Evolutionary conservation across 2,797 vertebrate genomes (phyloP).

Genomic region (Acipenser transmontanus): DNA sequence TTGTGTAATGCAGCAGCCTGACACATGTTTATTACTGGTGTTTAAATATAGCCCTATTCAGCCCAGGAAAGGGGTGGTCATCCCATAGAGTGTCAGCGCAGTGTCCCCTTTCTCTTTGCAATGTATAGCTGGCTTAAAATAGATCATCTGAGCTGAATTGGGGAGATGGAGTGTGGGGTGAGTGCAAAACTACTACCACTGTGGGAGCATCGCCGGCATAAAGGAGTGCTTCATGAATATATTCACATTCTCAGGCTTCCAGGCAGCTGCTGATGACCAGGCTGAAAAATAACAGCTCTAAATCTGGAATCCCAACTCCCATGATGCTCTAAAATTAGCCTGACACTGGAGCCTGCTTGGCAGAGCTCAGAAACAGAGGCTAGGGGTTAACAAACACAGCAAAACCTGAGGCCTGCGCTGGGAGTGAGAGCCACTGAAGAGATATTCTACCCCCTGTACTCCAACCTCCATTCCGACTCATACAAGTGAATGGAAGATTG

Average conservation of each 20-base stretch:
- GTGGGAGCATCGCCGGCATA: conserved; percentile 13
- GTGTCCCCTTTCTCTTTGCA: conserved; percentile 27
- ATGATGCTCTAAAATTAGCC: conserved; percentile 40
- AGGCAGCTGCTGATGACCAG: conserved; percentile 22
- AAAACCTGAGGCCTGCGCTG: neutral
- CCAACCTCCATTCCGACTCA: neutral
- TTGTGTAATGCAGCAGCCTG: conserved; percentile 21
- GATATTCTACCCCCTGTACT: neutral
- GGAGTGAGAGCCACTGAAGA: neutral
- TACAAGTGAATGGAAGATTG: no score
- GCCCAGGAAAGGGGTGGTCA: conserved; percentile 24
- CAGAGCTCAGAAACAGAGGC: neutral
- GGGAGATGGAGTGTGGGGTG: conserved; percentile 3
- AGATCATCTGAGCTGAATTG: conserved; percentile 3
- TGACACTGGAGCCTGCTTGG: conserved; percentile 16
- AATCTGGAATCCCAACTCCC: conserved; percentile 14
- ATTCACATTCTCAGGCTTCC: conserved; percentile 9
- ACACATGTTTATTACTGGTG: conserved; percentile 17
- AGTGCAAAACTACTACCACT: neutral
- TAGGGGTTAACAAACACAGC: no score
- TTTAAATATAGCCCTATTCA: conserved; percentile 28
- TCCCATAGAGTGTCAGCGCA: conserved; percentile 23
- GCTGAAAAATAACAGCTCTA: conserved; percentile 36
- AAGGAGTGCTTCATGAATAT: conserved; percentile 15
- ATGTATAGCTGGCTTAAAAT: conserved; percentile 25